Evolutionary conservation across 2,113 vertebrate genomes (phyloP), one percentile per base, ranked within the genome.

Genomic region (Cyphomyrus plagiostoma): DNA sequence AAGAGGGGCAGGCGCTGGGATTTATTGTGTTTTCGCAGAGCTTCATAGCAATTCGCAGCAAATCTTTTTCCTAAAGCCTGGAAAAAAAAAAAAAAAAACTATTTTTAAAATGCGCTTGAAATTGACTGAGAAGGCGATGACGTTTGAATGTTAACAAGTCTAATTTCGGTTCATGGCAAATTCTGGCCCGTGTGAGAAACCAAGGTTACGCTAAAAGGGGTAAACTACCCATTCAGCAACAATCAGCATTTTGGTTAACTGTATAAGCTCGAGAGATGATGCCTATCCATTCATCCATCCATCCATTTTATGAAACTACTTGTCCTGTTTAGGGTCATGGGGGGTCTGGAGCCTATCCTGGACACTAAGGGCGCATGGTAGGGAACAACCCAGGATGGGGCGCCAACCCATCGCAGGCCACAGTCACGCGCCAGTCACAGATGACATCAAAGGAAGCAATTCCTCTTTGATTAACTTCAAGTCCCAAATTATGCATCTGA

Each of bases 21-120:
- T 94, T 94, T 92, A 93, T 91, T 89, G 92, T 92, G 90, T 92
- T 90, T 92, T 88, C 92, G 91, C 91, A 93, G 93, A 92, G 91
- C 90, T 92, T 86, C 87, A 88, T 46, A 89, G 35, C 50, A 88
- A 88, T 93, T 93, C 89, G 53, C 88, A 15, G 19, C 42, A 89
- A 90, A 90, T 89, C 50, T 74, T 48, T 91, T 89, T 89, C 90
- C 89, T 88, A 90, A 92, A 92, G 91, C 90, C 92, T 56, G 3
- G 42, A 30, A 70, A 70, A 66, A 82, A 83, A 88, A 48, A n/a
- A n/a, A 62, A 66, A 62, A 82, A 83, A 88, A 48, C 9, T 21
- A 35, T 66, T n/a, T 88, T 88, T 30, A 21, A 39, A 35, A 48
- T 80, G 11, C 21, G 3, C 77, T 83, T 45, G 21, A n/a, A 50